phyloP scores from a whole-genome alignment of 2,888 invertebrate species.

The Ischnus inquisitorius region DNA sequence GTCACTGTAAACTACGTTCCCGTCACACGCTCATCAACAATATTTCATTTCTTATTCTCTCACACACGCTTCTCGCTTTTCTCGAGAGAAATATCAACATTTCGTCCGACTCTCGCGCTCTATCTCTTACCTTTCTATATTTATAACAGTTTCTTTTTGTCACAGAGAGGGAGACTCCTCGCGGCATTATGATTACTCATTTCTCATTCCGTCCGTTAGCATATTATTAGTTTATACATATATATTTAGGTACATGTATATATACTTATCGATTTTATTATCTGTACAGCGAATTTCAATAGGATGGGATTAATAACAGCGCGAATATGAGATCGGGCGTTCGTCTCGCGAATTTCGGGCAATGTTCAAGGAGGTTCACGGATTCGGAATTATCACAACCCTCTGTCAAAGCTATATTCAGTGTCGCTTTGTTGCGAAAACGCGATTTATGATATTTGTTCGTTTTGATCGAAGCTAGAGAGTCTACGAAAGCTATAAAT shows the following conservation, averaged over 20 bases:
- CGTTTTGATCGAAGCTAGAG: slow-evolving; percentile 40
- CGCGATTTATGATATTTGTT: slow-evolving; percentile 6
- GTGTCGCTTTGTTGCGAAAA: background rate
- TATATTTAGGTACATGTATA: background rate
- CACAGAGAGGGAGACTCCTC: slow-evolving; percentile 27
- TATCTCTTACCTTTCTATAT: slow-evolving; percentile 30
- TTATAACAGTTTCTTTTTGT: slow-evolving; percentile 15
- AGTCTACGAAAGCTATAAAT: slow-evolving; percentile 51
- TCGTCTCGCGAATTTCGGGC: background rate
- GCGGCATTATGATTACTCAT: slow-evolving; percentile 34
- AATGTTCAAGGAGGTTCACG: background rate
- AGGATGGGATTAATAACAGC: slow-evolving; percentile 40
- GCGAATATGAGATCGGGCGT: background rate
- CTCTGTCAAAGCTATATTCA: slow-evolving; percentile 12
- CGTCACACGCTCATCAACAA: slow-evolving; percentile 48
- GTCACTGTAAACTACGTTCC: slow-evolving; percentile 52
- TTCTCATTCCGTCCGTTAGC: slow-evolving; percentile 7
- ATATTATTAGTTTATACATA: slow-evolving; percentile 47
- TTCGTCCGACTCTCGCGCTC: background rate
- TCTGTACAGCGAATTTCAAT: slow-evolving; percentile 68
- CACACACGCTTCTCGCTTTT: background rate
- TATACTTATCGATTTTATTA: slow-evolving; percentile 57
- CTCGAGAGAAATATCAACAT: slow-evolving; percentile 18
- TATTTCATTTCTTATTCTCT: slow-evolving; percentile 36
- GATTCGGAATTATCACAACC: slow-evolving; percentile 10